Evolutionary conservation across 2,888 invertebrate genomes (phyloP).

Genomic region (Cactoblastis cactorum): DNA sequence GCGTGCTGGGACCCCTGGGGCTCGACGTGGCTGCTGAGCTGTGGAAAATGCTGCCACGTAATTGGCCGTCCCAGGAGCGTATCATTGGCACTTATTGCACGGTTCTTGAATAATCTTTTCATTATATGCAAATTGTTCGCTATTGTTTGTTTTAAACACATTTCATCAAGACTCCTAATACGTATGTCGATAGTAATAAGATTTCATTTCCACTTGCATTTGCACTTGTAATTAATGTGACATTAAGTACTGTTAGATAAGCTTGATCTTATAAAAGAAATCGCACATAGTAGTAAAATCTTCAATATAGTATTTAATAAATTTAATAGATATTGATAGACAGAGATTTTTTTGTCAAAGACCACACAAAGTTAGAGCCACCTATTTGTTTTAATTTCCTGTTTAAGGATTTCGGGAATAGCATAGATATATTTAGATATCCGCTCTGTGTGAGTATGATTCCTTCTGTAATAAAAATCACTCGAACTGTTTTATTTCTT

Average conservation of each 20-base stretch:
- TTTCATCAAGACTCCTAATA: not conserved
- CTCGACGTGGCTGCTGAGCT: slow-evolving; percentile 34
- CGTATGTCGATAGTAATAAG: not conserved
- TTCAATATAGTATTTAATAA: too few species aligned
- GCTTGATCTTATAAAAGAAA: too few species aligned
- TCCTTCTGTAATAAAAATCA: slow-evolving; percentile 11
- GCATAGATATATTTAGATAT: slow-evolving; percentile 24
- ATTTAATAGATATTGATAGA: too few species aligned
- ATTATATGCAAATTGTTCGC: slow-evolving; percentile 22
- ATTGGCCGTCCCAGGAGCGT: slow-evolving; percentile 40
- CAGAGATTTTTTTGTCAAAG: too few species aligned
- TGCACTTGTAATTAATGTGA: not conserved
- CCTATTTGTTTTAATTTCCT: slow-evolving; percentile 9
- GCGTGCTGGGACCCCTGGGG: slow-evolving; percentile 50
- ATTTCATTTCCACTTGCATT: not conserved
- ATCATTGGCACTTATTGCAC: slow-evolving; percentile 17
- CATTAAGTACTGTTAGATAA: too few species aligned
- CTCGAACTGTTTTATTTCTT: slow-evolving; percentile 23
- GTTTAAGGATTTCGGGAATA: slow-evolving; percentile 21
- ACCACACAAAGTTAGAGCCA: not conserved
- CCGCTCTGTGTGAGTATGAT: slow-evolving; percentile 15
- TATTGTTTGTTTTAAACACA: slow-evolving; percentile 17
- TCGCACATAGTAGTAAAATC: too few species aligned
- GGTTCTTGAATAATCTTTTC: slow-evolving; percentile 8
- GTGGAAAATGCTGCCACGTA: slow-evolving; percentile 35